Evolutionary conservation across 2,113 vertebrate genomes (phyloP).

Genomic region (Poeciliopsis retropinna): DNA sequence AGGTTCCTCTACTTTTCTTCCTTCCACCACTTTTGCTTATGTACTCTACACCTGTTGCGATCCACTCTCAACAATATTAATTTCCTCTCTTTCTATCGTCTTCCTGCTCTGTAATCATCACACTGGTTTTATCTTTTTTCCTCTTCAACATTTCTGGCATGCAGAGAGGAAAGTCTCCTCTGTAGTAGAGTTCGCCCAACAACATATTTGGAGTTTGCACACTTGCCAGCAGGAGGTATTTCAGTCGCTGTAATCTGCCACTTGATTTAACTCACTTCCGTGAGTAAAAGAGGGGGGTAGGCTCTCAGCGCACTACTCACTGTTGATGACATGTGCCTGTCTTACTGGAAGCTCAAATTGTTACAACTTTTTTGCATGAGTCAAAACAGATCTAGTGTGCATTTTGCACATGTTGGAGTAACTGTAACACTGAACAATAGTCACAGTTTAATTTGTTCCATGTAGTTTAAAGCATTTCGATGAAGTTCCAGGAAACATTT

Average conservation of each 20-base stretch:
- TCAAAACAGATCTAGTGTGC: slow-evolving; percentile 21
- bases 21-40: slow-evolving; percentile 17
- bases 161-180: slow-evolving; percentile 53
- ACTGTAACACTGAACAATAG: slow-evolving; percentile 25
- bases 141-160: slow-evolving; percentile 50
- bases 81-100: slow-evolving; percentile 55
- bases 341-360: slow-evolving; percentile 25
- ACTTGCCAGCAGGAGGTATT: slow-evolving; percentile 56
- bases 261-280: slow-evolving; percentile 37
- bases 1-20: slow-evolving; percentile 16
- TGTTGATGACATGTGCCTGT: slow-evolving; percentile 10
- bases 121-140: slow-evolving; percentile 42
- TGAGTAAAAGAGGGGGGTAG: slow-evolving; percentile 36
- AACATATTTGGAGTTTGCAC: slow-evolving; percentile 45
- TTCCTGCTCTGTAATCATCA: slow-evolving; percentile 19
- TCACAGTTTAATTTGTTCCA: slow-evolving; percentile 27
- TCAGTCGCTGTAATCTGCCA: slow-evolving; percentile 48
- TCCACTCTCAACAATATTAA: slow-evolving; percentile 53
- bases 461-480: slow-evolving; percentile 14
- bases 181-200: slow-evolving; percentile 39
- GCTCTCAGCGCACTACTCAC: slow-evolving; percentile 27
- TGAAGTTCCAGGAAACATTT: slow-evolving; percentile 28
- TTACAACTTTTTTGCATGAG: slow-evolving; percentile 23
- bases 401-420: slow-evolving; percentile 41
- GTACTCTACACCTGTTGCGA: slow-evolving; percentile 29